phyloP scores from a whole-genome alignment of 2,888 invertebrate species.

The Tinea semifulvella region DNA sequence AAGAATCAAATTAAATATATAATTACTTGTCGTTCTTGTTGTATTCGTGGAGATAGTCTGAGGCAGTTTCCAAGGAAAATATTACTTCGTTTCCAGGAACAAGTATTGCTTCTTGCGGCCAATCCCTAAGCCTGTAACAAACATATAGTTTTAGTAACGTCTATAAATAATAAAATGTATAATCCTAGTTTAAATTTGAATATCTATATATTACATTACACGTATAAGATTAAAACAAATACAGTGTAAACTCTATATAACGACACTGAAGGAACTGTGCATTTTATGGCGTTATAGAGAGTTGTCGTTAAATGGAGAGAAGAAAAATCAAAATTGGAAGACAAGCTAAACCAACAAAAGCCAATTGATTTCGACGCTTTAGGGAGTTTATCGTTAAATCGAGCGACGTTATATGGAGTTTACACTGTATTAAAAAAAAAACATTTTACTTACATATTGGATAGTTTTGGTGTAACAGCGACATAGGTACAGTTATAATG shows the following conservation, averaged over 20 bases:
- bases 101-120: slow-evolving; percentile 88
- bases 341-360: too few species aligned
- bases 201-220: not conserved
- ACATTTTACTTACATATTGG: slow-evolving; percentile 41
- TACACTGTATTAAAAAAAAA: not conserved
- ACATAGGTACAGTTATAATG: slow-evolving; percentile 55
- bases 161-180: not conserved
- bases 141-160: not conserved
- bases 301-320: too few species aligned
- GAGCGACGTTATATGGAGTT: too few species aligned
- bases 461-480: slow-evolving; percentile 48
- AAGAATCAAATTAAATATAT: too few species aligned
- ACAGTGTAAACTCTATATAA: too few species aligned
- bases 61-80: slow-evolving; percentile 95
- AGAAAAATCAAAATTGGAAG: too few species aligned
- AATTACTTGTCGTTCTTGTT: slow-evolving; percentile 51
- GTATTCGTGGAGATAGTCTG: slow-evolving; percentile 92
- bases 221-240: not conserved
- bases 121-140: slow-evolving; percentile 56
- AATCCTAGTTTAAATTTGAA: not conserved
- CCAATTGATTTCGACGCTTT: too few species aligned
- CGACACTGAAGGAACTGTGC: too few species aligned
- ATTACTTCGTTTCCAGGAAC: slow-evolving; percentile 94
- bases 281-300: too few species aligned
- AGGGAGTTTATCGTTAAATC: too few species aligned